Percentiles rank a stretch among this genome's conserved stretches.
Evolutionary conservation across 2,797 vertebrate genomes (phyloP).

Genomic region (Alcedo quadribrachys): DNA sequence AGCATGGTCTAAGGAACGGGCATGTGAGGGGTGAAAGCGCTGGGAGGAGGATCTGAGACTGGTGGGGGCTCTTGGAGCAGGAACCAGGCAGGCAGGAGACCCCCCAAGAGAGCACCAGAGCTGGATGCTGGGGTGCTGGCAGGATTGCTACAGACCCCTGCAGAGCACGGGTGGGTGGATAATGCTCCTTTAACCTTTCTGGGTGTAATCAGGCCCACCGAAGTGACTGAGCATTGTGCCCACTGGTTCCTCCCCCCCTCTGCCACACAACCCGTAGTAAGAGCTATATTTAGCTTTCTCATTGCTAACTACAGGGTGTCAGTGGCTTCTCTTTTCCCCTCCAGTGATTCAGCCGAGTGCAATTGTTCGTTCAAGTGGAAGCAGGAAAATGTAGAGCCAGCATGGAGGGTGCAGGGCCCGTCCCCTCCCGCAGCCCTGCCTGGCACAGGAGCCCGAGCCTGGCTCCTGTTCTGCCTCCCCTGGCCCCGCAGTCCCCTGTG

Average conservation of each 20-base stretch:
- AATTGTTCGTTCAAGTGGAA: constrained; percentile 18
- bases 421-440: not conserved
- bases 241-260: not conserved
- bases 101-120: rapidly evolving
- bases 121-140: not conserved
- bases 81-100: not conserved
- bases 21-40: not conserved
- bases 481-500: not conserved
- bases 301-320: constrained; percentile 17
- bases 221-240: not conserved
- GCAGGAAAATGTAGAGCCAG: not conserved
- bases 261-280: not conserved
- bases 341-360: not conserved
- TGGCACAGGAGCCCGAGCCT: not conserved
- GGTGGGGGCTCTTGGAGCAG: not conserved
- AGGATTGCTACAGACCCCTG: not conserved
- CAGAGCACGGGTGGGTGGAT: not conserved
- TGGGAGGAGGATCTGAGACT: not conserved
- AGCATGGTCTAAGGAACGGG: rapidly evolving
- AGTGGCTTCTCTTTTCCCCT: constrained; percentile 34
- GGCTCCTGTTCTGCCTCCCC: not conserved
- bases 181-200: not conserved
- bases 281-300: constrained; percentile 41
- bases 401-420: not conserved
- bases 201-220: not conserved